Percentiles rank a stretch among this genome's conserved stretches.
Evolutionary conservation across 2,797 vertebrate species (phyloP).

Genomic region (Eulemur albifrons): DNA sequence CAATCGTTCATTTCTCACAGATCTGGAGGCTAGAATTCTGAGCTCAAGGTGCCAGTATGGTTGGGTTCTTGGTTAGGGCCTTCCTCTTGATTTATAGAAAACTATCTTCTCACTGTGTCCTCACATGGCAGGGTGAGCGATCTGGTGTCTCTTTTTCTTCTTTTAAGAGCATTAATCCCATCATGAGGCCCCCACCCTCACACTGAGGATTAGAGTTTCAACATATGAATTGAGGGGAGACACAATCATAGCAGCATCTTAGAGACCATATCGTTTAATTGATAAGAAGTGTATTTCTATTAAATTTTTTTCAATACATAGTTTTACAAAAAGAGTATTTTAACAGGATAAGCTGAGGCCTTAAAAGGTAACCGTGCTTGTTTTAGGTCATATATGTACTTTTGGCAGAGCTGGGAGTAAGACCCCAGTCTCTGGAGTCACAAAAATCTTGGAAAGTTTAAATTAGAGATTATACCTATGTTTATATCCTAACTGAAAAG

Average conservation of each 20-base stretch:
- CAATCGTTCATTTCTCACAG: not conserved
- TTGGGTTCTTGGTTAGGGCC: not conserved
- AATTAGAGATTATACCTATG: not conserved
- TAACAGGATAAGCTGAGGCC: not conserved
- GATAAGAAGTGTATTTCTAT: not conserved
- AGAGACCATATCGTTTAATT: not conserved
- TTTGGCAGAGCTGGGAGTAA: not conserved
- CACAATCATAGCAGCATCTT: not conserved
- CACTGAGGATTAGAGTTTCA: not conserved
- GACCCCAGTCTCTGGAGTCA: not conserved
- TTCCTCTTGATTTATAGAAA: not conserved
- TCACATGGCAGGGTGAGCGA: not conserved
- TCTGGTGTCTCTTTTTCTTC: not conserved
- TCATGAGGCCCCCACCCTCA: not conserved
- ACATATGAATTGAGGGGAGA: not conserved
- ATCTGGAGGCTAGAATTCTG: not conserved
- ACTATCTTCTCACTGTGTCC: not conserved
- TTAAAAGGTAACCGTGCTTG: not conserved
- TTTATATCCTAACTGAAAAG: not conserved
- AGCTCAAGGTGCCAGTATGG: not conserved
- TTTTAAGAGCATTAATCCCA: not conserved
- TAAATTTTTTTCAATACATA: not conserved
- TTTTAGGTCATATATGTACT: not conserved
- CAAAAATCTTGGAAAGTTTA: not conserved
- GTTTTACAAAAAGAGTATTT: not conserved